Evolutionary conservation across 92 coral and sea anemone species (phyloP), one percentile per base, ranked within the genome.

Genomic region (Porites rus): DNA sequence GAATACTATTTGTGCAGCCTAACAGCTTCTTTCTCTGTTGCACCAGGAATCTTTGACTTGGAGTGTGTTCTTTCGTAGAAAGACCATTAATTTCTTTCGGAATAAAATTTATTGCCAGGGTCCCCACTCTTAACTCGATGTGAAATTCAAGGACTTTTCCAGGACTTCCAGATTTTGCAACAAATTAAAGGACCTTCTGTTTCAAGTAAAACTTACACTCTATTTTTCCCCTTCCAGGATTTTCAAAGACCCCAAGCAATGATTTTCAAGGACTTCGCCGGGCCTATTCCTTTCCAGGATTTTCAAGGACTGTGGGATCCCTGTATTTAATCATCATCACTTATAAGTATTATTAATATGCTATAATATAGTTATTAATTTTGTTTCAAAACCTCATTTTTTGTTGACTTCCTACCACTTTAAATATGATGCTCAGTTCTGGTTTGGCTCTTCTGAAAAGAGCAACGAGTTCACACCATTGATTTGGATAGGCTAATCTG

Each of bases 381-480:
- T 76, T 56, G 53, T 76, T 76, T 76, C 31, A 76, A 76, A 76
- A 76, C 80, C 67, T 25, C 80, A 79, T 38, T 38, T 38, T 38
- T 38, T 31, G 43, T 31, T 31, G 43, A 4, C 43, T 4, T 2
- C 50, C 66, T 90, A 84, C 89, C 89, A 16, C 79, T 56, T 90
- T 81, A 56, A 90, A 86, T 11, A 90, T 81, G 43, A 74, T 38
- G 73, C 93, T 90, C 51, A 90, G 71, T 69, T 90, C 93, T 22
- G 84, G 58, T 60, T 74, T 81, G 43, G 84, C 51, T 76, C 85
- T 74, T 60, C 93, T 88, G 70, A 90, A 90, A 2, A 90, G 51
- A 28, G 82, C 20, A 28, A 74, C 80, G 31, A 86, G 89, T n/a
- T 86, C 93, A 76, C 88, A 74, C 84, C 87, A 90, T 25, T 90